Base-by-base conservation (phyloP, 1,140 invertebrate genomes). In the Carposina sasakii region DNA sequence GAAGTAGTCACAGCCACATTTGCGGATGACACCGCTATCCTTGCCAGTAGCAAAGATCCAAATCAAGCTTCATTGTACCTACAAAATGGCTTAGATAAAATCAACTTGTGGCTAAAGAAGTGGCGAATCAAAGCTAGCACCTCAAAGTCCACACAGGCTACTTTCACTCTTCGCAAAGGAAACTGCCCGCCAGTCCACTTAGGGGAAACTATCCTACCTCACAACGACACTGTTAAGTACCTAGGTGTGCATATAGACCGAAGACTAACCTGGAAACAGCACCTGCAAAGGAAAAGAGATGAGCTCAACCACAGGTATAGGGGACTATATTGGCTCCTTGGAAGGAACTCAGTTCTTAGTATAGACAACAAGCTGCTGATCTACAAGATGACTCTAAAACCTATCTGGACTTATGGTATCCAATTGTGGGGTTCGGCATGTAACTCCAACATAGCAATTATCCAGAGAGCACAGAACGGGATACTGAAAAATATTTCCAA, bases 71-170 rank as follows among this genome's bases (percentile, higher is more conserved):
- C 15, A 2, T 17, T 12, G 2, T 16, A 12, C 10, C 20, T 39
- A 1, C 36, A 39, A 21, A 21, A 20, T 1, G 2, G 12, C n/a
- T 10, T 33, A 10, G 31, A 33, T 33, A 33, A 33, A 13, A 5
- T 33, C 4, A 10, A 33, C 3, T 13, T 15, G 4, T 48, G 45
- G 24, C 10, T 37, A 2, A 15, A 48, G n/a, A 24, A 48, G 2
- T 39, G 33, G 46, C n/a, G 19, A 39, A 39, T 48, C 4, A 48
- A 48, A 37, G 26, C 34, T 26, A 48, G 23, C 28, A 23, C 33
- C 3, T 12, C 46, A 13, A 48, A 48, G 23, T 37, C 21, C 6
- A 3, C 13, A 16, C 33, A 39, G 3, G 22, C 39, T 3, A 37
- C 46, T 13, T 48, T 48, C 20, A 39, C 46, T 9, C 19, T 47